phyloP scores from a whole-genome alignment of 2,888 invertebrate species.

The Epinotia nisella region DNA sequence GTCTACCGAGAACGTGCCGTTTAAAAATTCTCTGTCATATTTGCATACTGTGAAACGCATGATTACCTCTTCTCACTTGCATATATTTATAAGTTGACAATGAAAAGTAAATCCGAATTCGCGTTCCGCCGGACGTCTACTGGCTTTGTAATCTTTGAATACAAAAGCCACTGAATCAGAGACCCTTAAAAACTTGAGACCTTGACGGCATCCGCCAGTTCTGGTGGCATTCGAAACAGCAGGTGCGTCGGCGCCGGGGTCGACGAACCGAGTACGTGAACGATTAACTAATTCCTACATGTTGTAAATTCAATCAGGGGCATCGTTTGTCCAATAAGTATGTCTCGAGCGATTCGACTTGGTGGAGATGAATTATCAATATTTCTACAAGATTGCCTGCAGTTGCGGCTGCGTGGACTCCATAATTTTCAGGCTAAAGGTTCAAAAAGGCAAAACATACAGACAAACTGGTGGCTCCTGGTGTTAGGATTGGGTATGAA shows the following conservation, averaged over 20 bases:
- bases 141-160: slow-evolving; percentile 32
- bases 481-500: neutral
- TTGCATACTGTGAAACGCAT: slow-evolving; percentile 36
- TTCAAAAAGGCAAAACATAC: neutral
- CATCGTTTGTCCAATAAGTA: slow-evolving; percentile 33
- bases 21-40: slow-evolving; percentile 37
- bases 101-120: slow-evolving; percentile 7
- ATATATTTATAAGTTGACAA: neutral
- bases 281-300: slow-evolving; percentile 61
- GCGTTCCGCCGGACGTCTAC: slow-evolving; percentile 1
- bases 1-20: slow-evolving; percentile 32
- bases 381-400: neutral
- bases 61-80: slow-evolving; percentile 20
- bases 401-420: neutral
- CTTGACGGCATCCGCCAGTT: slow-evolving; percentile 67
- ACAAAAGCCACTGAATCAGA: slow-evolving; percentile 48
- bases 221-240: slow-evolving; percentile 63
- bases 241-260: slow-evolving; percentile 73
- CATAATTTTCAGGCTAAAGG: neutral
- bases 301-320: slow-evolving; percentile 52
- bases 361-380: neutral
- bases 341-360: slow-evolving; percentile 12
- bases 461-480: neutral
- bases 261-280: slow-evolving; percentile 65
- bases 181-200: slow-evolving; percentile 62